phyloP scores from a whole-genome alignment of 2,113 vertebrate species.

The Gambusia holbrooki region DNA sequence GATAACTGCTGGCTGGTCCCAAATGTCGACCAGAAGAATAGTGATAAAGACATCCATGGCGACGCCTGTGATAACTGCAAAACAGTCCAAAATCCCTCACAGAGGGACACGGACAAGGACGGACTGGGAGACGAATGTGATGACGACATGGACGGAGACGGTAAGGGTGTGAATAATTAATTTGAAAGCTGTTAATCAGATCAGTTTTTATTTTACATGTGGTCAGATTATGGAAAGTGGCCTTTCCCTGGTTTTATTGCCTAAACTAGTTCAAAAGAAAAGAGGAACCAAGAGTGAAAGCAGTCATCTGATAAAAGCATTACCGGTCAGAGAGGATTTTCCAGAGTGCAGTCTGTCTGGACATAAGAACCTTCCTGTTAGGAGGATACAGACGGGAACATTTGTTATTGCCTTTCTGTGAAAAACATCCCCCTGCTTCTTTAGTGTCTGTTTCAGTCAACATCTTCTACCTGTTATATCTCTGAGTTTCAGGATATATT shows the following conservation, averaged over 20 bases:
- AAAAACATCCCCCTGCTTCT: constrained; percentile 41
- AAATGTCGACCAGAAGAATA: constrained; percentile 93
- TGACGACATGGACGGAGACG: constrained; percentile 96
- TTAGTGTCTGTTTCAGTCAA: not conserved
- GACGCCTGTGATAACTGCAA: constrained; percentile 96
- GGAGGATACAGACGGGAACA: constrained; percentile 10
- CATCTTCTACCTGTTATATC: constrained; percentile 35
- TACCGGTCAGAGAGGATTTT: constrained; percentile 9
- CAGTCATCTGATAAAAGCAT: constrained; percentile 31
- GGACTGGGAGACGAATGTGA: constrained; percentile 95
- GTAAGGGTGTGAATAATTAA: constrained; percentile 66
- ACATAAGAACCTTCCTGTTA: constrained; percentile 17
- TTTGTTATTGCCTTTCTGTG: constrained; percentile 43
- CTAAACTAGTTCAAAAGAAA: constrained; percentile 30
- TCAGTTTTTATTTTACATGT: constrained; percentile 3
- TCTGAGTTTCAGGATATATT: constrained; percentile 40
- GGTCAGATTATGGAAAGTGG: not conserved
- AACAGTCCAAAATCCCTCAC: constrained; percentile 87
- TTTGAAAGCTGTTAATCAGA: not conserved
- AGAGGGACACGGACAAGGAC: constrained; percentile 91
- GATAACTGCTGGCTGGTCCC: constrained; percentile 93
- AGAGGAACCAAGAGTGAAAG: constrained; percentile 30
- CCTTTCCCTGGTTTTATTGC: constrained; percentile 25
- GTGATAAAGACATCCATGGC: constrained; percentile 90
- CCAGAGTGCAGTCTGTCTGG: constrained; percentile 34